Evolutionary conservation across 2,797 vertebrate genomes (phyloP).

Genomic region (Fistularia commersonii): DNA sequence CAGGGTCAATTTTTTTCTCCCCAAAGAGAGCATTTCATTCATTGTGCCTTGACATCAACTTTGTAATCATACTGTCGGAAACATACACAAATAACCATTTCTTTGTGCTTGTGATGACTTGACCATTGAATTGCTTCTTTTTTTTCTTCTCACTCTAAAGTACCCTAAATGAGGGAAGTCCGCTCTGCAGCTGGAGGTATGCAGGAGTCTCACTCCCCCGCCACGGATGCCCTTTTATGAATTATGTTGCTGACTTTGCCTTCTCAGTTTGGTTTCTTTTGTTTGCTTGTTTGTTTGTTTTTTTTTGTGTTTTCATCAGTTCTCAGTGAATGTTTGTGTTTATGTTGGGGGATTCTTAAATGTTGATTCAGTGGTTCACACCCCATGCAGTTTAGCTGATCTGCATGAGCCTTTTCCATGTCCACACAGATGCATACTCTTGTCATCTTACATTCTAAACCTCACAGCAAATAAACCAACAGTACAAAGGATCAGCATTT

Average conservation of each 20-base stretch:
- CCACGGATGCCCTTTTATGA: conserved; percentile 49
- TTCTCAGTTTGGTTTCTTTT: conserved; percentile 24
- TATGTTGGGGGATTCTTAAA: too few relatives aligned
- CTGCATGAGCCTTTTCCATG: too few relatives aligned
- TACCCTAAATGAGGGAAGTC: conserved; percentile 81
- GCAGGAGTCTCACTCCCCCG: conserved; percentile 59
- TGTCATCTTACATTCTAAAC: too few relatives aligned
- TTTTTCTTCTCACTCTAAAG: conserved; percentile 72
- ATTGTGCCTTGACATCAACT: not conserved
- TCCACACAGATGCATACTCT: too few relatives aligned
- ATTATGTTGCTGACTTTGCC: conserved; percentile 34
- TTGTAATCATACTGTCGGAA: conserved; percentile 20
- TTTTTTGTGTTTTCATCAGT: conserved; percentile 3
- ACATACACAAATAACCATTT: conserved; percentile 14
- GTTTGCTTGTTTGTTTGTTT: conserved; percentile 27
- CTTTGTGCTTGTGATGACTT: conserved; percentile 41
- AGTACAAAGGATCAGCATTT: too few relatives aligned
- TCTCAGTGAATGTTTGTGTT: conserved; percentile 6
- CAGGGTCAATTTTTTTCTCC: conserved; percentile 6
- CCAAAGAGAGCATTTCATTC: conserved; percentile 12
- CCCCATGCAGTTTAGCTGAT: not conserved
- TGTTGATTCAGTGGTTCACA: not conserved
- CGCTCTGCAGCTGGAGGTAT: conserved; percentile 76
- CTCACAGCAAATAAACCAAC: too few relatives aligned
- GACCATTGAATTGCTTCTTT: conserved; percentile 67